phyloP scores from a whole-genome alignment of 2,888 invertebrate species.

The Hyppa rectilinea region DNA sequence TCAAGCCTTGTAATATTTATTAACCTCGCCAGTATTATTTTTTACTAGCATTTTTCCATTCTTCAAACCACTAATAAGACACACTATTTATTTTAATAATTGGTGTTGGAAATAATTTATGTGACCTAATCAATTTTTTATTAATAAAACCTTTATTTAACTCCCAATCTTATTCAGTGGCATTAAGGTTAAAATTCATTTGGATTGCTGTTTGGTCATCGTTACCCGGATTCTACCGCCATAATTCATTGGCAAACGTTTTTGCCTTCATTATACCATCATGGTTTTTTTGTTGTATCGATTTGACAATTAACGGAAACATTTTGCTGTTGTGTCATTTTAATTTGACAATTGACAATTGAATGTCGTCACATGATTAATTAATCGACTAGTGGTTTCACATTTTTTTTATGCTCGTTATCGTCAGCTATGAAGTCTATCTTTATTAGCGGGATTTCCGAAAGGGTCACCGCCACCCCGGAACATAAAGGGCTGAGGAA shows the following conservation, averaged over 20 bases:
- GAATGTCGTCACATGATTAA: slow-evolving; percentile 42
- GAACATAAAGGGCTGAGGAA: too few relatives aligned
- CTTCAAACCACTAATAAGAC: slow-evolving; percentile 45
- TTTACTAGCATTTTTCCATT: slow-evolving; percentile 24
- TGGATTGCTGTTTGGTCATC: slow-evolving; percentile 44
- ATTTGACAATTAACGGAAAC: slow-evolving; percentile 65
- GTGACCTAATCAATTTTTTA: slow-evolving; percentile 30
- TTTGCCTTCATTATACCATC: slow-evolving; percentile 67
- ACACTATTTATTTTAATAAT: slow-evolving; percentile 48
- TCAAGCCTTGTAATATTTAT: slow-evolving; percentile 3
- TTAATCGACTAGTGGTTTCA: slow-evolving; percentile 21
- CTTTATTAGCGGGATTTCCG: too few relatives aligned
- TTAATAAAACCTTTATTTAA: not conserved
- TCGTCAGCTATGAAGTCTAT: too few relatives aligned
- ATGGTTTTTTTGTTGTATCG: slow-evolving; percentile 67
- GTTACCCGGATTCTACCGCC: slow-evolving; percentile 64
- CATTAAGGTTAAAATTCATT: slow-evolving; percentile 50
- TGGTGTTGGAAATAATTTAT: slow-evolving; percentile 32
- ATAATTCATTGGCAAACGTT: slow-evolving; percentile 65
- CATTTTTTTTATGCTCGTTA: slow-evolving; percentile 10
- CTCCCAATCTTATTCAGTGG: slow-evolving; percentile 39
- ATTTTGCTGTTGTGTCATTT: slow-evolving; percentile 62
- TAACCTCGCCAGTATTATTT: not conserved
- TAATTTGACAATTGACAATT: slow-evolving; percentile 35
- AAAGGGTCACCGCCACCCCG: too few relatives aligned